Percentiles rank a stretch among this genome's conserved stretches.
Evolutionary conservation across 1,140 invertebrate species (phyloP).

Genomic region (Sinonovacula constricta): DNA sequence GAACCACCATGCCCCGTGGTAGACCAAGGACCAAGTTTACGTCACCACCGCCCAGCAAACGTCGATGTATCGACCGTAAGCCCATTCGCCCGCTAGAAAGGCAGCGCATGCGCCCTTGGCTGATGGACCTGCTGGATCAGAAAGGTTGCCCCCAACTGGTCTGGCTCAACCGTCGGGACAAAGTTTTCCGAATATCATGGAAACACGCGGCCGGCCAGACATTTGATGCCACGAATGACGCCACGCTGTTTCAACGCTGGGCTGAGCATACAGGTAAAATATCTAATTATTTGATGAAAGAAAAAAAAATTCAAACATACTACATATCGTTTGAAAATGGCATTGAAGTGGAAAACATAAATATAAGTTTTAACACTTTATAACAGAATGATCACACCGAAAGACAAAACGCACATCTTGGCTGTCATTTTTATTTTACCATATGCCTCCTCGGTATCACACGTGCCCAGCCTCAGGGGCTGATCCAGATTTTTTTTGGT

Average conservation of each 20-base stretch:
- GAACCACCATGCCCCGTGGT: slow-evolving; percentile 34
- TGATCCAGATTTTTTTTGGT: too few relatives aligned
- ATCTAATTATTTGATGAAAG: too few relatives aligned
- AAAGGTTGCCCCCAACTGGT: slow-evolving; percentile 56
- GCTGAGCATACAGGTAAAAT: slow-evolving; percentile 70
- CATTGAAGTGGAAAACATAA: too few relatives aligned
- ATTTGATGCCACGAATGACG: slow-evolving; percentile 61
- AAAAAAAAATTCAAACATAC: too few relatives aligned
- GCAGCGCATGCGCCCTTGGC: slow-evolving; percentile 65
- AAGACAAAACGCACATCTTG: too few relatives aligned
- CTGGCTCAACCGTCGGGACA: slow-evolving; percentile 64
- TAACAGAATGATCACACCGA: too few relatives aligned
- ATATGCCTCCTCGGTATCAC: too few relatives aligned
- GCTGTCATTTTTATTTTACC: too few relatives aligned
- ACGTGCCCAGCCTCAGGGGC: too few relatives aligned
- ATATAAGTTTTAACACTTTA: too few relatives aligned
- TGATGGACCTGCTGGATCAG: slow-evolving; percentile 58
- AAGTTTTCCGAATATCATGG: slow-evolving; percentile 68
- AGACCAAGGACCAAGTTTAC: slow-evolving; percentile 6
- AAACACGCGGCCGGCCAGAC: slow-evolving; percentile 69
- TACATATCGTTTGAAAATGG: too few relatives aligned
- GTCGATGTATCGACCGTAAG: slow-evolving; percentile 26
- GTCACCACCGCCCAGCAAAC: not conserved
- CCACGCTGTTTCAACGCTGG: slow-evolving; percentile 67
- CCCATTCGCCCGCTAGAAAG: slow-evolving; percentile 61